Evolutionary conservation across 2,888 invertebrate genomes (phyloP), one percentile per base, ranked within the genome.

Genomic region (Tetramorium bicarinatum): DNA sequence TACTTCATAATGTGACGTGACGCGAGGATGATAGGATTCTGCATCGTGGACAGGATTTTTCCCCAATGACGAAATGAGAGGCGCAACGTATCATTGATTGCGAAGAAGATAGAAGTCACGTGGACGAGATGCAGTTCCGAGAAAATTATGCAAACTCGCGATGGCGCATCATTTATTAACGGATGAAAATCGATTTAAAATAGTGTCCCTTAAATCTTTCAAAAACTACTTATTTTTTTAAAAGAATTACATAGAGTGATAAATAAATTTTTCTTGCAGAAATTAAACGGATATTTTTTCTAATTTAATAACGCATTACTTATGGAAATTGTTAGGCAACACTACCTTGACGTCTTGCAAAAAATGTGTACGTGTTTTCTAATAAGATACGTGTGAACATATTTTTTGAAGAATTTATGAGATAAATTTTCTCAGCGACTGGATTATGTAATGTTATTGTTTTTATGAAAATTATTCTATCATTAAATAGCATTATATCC

Each of bases 91-190:
- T 18, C 71, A 18, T 52, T 44, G 34, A 74, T 34, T 15, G 59
- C n/a, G 61, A 61, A 41, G 25, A 41, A 56, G 18, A 54, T 52
- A 49, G 52, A 44, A 72, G 3, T 25, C 54, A 56, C 38, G 38
- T 72, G 25, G 38, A 59, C n/a, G 13, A 44, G 59, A 59, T 41
- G 71, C 49, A 15, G 11, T 72, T 44, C 41, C 13, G 25, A 41
- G 72, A 72, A 59, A 41, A 72, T 72, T 72, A 44, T 59, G 72
- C 72, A 59, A 72, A 25, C 25, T 25, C 41, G n/a, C 52, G 15
- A 44, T 54, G 54, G 49, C 41, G 71, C 21, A 66, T 69, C 52
- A 49, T 9, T 52, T 34, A 34, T 69, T 29, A 25, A 67, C 2
- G 13, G 8, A 61, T 1, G 38, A 69, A 69, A 21, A 41, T 11